Evolutionary conservation across 2,888 invertebrate genomes (phyloP).

Genomic region (Spicauda simplicius): DNA sequence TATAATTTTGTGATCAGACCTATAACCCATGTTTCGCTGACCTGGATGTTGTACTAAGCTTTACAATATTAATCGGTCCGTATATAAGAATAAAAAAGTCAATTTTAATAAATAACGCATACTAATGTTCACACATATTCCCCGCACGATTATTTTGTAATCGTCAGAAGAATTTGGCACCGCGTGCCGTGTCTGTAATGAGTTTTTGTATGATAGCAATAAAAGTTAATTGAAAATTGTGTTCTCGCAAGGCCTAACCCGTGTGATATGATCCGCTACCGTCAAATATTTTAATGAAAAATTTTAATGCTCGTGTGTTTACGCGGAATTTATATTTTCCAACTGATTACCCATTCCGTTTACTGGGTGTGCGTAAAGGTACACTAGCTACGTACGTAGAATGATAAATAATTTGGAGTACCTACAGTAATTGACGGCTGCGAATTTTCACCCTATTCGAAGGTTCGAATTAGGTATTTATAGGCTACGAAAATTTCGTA

Average conservation of each 20-base stretch:
- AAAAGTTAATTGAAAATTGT: slow-evolving; percentile 34
- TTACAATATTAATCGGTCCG: not conserved
- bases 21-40: no score
- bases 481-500: not conserved
- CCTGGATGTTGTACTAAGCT: no score
- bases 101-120: slow-evolving; percentile 1
- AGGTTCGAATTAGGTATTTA: not conserved
- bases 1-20: no score
- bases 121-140: slow-evolving; percentile 6
- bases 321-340: slow-evolving; percentile 4
- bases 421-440: not conserved
- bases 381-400: not conserved
- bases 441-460: not conserved
- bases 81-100: not conserved
- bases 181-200: slow-evolving; percentile 18
- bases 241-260: slow-evolving; percentile 14
- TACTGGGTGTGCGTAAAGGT: not conserved
- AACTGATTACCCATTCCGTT: not conserved
- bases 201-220: slow-evolving; percentile 30
- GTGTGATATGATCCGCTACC: slow-evolving; percentile 17
- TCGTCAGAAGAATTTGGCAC: slow-evolving; percentile 24
- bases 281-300: slow-evolving; percentile 26
- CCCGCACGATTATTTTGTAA: slow-evolving; percentile 12
- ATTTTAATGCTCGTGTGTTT: slow-evolving; percentile 16
- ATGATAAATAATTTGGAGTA: not conserved